These are phyloP conservation scores for Elgonia sp. DNA, from an alignment of 2,888 invertebrate species.

Conservation along the genomic window DNA sequence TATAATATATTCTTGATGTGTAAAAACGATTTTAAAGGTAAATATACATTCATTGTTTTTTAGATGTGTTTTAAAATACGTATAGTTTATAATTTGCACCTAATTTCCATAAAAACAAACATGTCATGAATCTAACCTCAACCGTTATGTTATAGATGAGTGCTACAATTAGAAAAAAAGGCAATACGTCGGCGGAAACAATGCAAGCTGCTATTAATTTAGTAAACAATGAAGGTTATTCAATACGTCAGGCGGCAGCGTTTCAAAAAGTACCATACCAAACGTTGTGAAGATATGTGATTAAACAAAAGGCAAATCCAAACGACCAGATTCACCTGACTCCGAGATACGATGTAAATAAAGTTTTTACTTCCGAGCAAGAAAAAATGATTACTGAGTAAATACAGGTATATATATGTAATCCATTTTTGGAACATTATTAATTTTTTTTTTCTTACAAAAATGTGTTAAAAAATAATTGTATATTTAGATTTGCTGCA, in stretches of 20 bases:
- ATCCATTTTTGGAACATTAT: background rate
- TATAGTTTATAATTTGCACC: too few species aligned
- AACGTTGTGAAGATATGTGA: background rate
- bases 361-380: background rate
- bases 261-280: background rate
- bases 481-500: constrained; percentile 39
- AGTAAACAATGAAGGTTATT: background rate
- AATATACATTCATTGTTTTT: too few species aligned
- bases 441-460: background rate
- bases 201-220: background rate
- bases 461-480: too few species aligned
- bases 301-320: background rate
- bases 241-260: background rate
- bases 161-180: background rate
- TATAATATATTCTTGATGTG: too few species aligned
- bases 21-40: too few species aligned
- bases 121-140: too few species aligned
- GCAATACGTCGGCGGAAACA: background rate
- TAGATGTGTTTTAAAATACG: too few species aligned
- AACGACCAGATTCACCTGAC: background rate
- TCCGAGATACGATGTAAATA: background rate
- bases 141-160: too few species aligned
- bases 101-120: too few species aligned
- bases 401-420: background rate
- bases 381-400: background rate